Percentiles rank a stretch among this genome's conserved stretches.
Evolutionary conservation across 1,140 invertebrate species (phyloP).

Genomic region (Dendroctonus valens): DNA sequence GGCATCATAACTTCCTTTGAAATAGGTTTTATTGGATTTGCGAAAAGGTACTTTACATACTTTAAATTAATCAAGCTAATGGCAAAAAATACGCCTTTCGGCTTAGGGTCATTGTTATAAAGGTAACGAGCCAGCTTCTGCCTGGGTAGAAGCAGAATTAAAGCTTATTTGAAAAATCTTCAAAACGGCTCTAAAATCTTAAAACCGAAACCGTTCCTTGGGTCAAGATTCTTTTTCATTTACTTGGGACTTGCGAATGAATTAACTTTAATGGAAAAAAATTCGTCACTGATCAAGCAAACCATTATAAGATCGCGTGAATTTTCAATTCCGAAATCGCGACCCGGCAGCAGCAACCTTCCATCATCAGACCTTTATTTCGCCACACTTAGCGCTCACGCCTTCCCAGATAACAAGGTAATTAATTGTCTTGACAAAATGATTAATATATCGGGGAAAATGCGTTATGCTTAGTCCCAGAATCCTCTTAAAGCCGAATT

Average conservation of each 20-base stretch:
- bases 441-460: constrained; percentile 32
- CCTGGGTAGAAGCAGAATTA: too few species aligned
- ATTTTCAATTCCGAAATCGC: constrained; percentile 15
- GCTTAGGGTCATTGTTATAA: too few species aligned
- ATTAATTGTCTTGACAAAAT: constrained; percentile 38
- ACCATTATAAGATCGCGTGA: neutral
- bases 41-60: too few species aligned
- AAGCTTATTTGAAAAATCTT: too few species aligned
- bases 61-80: too few species aligned
- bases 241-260: neutral
- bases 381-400: constrained; percentile 28
- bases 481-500: constrained; percentile 35
- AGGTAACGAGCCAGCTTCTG: too few species aligned
- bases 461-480: constrained; percentile 32
- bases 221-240: neutral
- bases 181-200: neutral
- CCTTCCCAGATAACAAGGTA: constrained; percentile 35
- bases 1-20: too few species aligned
- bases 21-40: too few species aligned
- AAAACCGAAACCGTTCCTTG: neutral
- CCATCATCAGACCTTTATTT: constrained; percentile 21
- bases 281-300: neutral
- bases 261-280: neutral
- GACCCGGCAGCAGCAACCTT: constrained; percentile 10
- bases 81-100: too few species aligned